Evolutionary conservation across 2,113 vertebrate species (phyloP), one percentile per base, ranked within the genome.

Genomic region (Todiramphus chloris): DNA sequence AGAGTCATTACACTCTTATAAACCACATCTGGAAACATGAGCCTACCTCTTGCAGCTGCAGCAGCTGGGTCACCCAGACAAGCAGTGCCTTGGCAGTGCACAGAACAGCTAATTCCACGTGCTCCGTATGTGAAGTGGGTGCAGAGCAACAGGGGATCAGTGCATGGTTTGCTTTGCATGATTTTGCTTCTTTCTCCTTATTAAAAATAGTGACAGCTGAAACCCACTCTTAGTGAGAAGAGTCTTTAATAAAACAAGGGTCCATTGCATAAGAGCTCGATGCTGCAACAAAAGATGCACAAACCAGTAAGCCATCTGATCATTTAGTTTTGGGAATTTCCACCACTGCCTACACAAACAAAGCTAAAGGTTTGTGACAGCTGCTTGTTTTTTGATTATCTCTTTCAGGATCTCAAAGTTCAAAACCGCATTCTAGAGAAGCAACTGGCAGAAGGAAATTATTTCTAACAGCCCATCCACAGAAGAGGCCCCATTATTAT

Each of bases 341-440:
- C 63, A 83, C 24, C 90, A 35, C 25, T 89, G 87, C 85, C 72
- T 93, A 88, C 51, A 89, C 44, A 97, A 96, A 96, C 85, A 90
- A 92, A 93, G 72, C 63, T 96, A 95, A 96, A 94, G 79, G 56
- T 81, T 96, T 95, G 51, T 96, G 96, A 96, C 96, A 94, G 90
- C 55, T 95, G 93, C 90, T 94, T 91, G 91, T 93, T 64, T 94
- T 96, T 90, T 1, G 0, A 93, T 94, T 96, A 92, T 93, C 90
- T 88, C 76, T 95, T 94, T 90, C 13, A 4, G 30, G 55, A 91
- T 95, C 90, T 96, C 93, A 35, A 13, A 97, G 96, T 93, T 93
- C 96, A 94, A 93, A 94, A 86, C 46, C 85, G 92, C 93, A 96
- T 97, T 95, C 93, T 96, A 70, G 33, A 96, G 76, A 89, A 89